Evolutionary conservation across 2,888 invertebrate species (phyloP), one percentile per base, ranked within the genome.

Genomic region (Pediacus dermestoides): DNA sequence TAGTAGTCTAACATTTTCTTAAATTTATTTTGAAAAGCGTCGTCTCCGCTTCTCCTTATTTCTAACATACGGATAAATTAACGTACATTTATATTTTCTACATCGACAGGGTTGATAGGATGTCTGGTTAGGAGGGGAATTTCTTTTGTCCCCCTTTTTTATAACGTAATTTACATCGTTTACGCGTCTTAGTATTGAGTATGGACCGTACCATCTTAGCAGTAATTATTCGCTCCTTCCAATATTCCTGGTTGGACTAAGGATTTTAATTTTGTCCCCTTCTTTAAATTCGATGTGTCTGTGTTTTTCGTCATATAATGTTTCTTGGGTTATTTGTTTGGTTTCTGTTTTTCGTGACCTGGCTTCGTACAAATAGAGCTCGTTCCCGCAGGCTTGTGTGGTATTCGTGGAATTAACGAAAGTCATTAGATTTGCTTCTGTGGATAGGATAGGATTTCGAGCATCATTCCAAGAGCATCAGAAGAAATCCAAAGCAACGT

Each of bases 211-310:
- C 42, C 45, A 46, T 23, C 39, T 32, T 7, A 44, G 25, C n/a
- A 45, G 30, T 2, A 45, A 30, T 33, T 50, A 48, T 28, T 45
- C 43, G 16, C 34, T 45, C 33, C 28, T 39, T 14, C 47, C 47
- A 15, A 45, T 30, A 18, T 37, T 39, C 2, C 47, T 8, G 2
- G 40, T 28, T 4, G 47, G 47, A 1, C 46, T 50, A 25, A 50
- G 53, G 1, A 57, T 49, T 36, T 52, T 48, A 2, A 55, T 49
- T 37, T 47, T 34, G 7, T 55, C 48, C 2, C 50, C 51, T 9
- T 30, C 16, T 12, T 41, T 16, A 21, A 30, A 53, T 22, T 48
- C 41, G 6, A 44, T 22, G 10, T 46, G 23, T 16, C 49, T 15
- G 23, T 57, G 57, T 34, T 46, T 46, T 4, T 8, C 10, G 27